Percentiles rank a stretch among this genome's conserved stretches.
Evolutionary conservation across 2,797 vertebrate genomes (phyloP).

Genomic region (Mycteria americana): DNA sequence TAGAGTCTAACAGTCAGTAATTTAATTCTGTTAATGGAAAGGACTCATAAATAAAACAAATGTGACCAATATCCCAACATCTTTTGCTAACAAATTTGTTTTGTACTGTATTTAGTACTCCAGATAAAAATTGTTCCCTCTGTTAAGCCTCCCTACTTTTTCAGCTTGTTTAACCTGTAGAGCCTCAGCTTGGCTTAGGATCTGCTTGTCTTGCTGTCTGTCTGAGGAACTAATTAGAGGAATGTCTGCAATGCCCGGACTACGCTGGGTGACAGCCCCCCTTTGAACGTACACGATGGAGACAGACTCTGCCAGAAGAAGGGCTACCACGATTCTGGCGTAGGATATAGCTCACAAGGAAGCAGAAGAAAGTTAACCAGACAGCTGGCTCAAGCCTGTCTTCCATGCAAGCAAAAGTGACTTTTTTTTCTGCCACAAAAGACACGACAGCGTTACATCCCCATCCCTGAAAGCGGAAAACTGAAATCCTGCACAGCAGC

Average conservation of each 20-base stretch:
- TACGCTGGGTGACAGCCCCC: neutral
- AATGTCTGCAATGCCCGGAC: neutral
- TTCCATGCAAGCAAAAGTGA: neutral
- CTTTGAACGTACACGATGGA: rapidly evolving
- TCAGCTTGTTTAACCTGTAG: neutral
- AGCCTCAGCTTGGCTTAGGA: neutral
- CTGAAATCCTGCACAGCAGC: neutral
- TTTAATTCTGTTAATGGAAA: neutral
- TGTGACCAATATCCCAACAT: neutral
- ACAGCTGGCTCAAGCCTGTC: neutral
- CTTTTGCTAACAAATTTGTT: neutral
- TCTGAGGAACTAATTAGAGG: neutral
- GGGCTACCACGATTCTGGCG: neutral
- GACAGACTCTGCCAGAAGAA: neutral
- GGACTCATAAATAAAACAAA: neutral
- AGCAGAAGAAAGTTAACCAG: neutral
- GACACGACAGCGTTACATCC: neutral
- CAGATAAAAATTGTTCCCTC: neutral
- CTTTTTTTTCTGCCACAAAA: neutral
- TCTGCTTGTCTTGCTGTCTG: neutral
- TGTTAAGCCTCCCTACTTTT: neutral
- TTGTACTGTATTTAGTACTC: neutral
- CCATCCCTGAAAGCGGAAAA: neutral
- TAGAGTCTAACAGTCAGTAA: neutral
- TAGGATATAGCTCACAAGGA: neutral